phyloP scores from a whole-genome alignment of 2,888 invertebrate genomes.

The Apotomis betuletana region DNA sequence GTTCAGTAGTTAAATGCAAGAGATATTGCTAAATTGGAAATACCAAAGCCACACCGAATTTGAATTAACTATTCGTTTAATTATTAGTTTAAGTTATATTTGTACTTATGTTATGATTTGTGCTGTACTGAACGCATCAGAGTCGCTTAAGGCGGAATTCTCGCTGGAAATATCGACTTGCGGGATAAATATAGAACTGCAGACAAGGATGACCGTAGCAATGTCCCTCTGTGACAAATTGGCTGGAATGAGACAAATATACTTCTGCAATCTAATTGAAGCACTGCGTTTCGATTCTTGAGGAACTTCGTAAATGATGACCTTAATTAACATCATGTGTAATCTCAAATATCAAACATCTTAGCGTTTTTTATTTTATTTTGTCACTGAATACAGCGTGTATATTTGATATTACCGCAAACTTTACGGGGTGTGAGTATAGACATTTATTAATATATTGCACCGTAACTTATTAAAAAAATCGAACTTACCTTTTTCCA shows the following conservation, averaged over 20 bases:
- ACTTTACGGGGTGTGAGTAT: too few species aligned
- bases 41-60: too few species aligned
- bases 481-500: too few species aligned
- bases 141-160: slow-evolving; percentile 57
- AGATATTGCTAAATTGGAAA: too few species aligned
- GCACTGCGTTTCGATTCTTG: slow-evolving; percentile 8
- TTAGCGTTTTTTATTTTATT: neutral
- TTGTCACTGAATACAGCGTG: too few species aligned
- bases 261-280: slow-evolving; percentile 19
- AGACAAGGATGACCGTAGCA: slow-evolving; percentile 63
- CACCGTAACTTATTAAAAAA: too few species aligned
- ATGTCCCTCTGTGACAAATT: slow-evolving; percentile 31
- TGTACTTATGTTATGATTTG: slow-evolving; percentile 54
- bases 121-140: slow-evolving; percentile 54
- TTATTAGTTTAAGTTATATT: slow-evolving; percentile 55
- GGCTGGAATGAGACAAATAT: slow-evolving; percentile 33
- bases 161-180: slow-evolving; percentile 73
- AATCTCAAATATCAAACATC: slow-evolving; percentile 2
- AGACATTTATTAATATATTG: too few species aligned
- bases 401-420: too few species aligned
- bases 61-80: neutral
- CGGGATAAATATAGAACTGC: slow-evolving; percentile 72
- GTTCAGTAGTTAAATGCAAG: too few species aligned
- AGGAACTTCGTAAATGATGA: slow-evolving; percentile 5
- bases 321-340: slow-evolving; percentile 23